Conservation (phyloP, 2,797 vertebrate species). For the Galagoides demidoff region DNA sequence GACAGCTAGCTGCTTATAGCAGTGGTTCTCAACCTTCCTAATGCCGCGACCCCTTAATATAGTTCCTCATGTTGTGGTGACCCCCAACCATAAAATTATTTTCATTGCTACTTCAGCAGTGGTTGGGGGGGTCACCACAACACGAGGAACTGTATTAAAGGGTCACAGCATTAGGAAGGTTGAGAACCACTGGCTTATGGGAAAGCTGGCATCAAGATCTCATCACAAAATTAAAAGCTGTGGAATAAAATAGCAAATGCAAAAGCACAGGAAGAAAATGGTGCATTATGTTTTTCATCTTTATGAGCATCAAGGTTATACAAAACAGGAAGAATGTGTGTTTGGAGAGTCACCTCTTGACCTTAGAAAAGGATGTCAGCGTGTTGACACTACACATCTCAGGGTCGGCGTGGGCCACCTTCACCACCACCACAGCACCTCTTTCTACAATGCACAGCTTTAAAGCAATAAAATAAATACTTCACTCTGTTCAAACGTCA, state of each 20-base stretch:
- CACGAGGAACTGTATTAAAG: no score
- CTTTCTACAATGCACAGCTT: slow-evolving; percentile 40
- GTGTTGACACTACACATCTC: not conserved
- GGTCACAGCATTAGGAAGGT: no score
- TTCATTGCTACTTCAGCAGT: no score
- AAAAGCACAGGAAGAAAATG: not conserved
- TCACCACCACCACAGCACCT: not conserved
- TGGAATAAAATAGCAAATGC: slow-evolving; percentile 25
- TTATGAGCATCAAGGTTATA: not conserved
- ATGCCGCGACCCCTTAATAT: no score
- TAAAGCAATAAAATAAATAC: slow-evolving; percentile 75
- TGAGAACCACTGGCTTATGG: not conserved
- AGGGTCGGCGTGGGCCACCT: not conserved
- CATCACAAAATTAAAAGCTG: slow-evolving; percentile 51
- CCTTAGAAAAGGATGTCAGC: not conserved
- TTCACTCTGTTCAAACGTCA: slow-evolving; percentile 72
- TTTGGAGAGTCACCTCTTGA: not conserved
- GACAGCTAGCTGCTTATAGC: not conserved
- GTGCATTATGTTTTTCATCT: not conserved
- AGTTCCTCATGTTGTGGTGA: no score
- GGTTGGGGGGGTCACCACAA: no score
- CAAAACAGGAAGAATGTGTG: not conserved
- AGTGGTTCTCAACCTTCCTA: no score
- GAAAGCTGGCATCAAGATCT: slow-evolving; percentile 24
- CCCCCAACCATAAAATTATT: no score